Evolutionary conservation across 2,113 vertebrate species (phyloP).

Genomic region (Ellobius talpinus): DNA sequence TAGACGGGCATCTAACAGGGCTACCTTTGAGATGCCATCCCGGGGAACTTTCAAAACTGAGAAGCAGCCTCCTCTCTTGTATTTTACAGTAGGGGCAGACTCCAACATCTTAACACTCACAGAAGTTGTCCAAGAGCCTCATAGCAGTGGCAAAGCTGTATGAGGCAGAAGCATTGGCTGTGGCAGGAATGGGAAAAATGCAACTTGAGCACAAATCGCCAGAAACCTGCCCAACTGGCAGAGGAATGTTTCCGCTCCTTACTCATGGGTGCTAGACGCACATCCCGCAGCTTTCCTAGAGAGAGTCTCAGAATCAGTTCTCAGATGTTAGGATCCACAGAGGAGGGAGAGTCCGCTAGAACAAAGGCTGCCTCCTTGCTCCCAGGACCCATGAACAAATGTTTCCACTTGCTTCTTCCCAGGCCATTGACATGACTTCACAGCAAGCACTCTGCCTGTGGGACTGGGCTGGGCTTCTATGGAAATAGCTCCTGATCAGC

Average conservation of each 20-base stretch:
- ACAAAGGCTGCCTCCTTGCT: neutral
- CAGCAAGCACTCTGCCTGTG: neutral
- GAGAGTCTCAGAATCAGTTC: constrained; percentile 26
- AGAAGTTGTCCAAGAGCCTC: constrained; percentile 36
- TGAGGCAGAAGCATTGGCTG: neutral
- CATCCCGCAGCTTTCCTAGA: constrained; percentile 37
- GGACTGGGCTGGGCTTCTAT: neutral
- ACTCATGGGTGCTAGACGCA: constrained; percentile 72
- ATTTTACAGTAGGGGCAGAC: neutral
- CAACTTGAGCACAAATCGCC: constrained; percentile 48
- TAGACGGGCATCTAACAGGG: neutral
- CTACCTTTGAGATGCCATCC: neutral
- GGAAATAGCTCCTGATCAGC: neutral
- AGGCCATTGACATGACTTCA: rapidly evolving
- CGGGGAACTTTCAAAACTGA: neutral
- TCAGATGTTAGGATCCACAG: neutral
- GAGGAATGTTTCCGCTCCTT: constrained; percentile 37
- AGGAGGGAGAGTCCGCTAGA: neutral
- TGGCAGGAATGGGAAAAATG: constrained; percentile 59
- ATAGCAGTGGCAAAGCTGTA: constrained; percentile 21
- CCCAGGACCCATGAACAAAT: neutral
- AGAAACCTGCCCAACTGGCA: constrained; percentile 51
- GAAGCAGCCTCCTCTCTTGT: neutral
- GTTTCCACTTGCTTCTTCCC: neutral
- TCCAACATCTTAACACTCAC: constrained; percentile 15